phyloP scores from a whole-genome alignment of 2,888 invertebrate genomes.

The Acronicta alni region DNA sequence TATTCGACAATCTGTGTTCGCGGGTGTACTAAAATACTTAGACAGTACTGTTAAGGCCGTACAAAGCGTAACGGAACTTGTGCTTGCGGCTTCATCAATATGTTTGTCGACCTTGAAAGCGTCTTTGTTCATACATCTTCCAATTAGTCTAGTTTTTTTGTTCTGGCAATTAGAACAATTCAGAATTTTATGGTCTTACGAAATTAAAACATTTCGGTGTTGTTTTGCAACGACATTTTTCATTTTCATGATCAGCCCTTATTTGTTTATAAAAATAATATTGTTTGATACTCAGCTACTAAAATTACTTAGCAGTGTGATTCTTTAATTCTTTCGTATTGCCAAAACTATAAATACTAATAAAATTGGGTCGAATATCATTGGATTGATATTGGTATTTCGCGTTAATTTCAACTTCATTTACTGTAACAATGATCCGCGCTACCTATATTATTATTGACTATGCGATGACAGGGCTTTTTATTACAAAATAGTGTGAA shows the following conservation, averaged over 20 bases:
- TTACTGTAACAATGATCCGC: too few species aligned
- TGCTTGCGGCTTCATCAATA: constrained; percentile 26
- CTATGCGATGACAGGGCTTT: not conserved
- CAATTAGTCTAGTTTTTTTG: constrained; percentile 44
- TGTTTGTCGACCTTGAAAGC: constrained; percentile 43
- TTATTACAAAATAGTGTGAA: constrained; percentile 13
- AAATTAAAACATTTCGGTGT: not conserved
- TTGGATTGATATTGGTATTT: too few species aligned
- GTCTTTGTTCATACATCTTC: constrained; percentile 37
- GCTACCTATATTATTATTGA: not conserved
- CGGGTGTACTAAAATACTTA: constrained; percentile 42
- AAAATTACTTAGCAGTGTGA: too few species aligned
- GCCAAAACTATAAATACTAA: too few species aligned
- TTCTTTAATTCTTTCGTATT: too few species aligned
- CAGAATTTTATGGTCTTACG: constrained; percentile 13
- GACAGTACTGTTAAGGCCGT: constrained; percentile 33
- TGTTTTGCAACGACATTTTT: not conserved
- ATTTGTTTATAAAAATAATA: not conserved
- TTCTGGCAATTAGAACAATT: constrained; percentile 29
- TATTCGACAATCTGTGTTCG: constrained; percentile 43
- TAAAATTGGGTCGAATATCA: too few species aligned
- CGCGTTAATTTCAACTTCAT: too few species aligned
- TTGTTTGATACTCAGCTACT: not conserved
- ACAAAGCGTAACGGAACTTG: constrained; percentile 51
- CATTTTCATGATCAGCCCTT: too few species aligned